A percentile compares a stretch with the other conserved stretches of the same genome.
These are phyloP conservation scores for Panthera uncia DNA, from an alignment of 2,113 vertebrate genomes.

Conservation along the genomic window DNA sequence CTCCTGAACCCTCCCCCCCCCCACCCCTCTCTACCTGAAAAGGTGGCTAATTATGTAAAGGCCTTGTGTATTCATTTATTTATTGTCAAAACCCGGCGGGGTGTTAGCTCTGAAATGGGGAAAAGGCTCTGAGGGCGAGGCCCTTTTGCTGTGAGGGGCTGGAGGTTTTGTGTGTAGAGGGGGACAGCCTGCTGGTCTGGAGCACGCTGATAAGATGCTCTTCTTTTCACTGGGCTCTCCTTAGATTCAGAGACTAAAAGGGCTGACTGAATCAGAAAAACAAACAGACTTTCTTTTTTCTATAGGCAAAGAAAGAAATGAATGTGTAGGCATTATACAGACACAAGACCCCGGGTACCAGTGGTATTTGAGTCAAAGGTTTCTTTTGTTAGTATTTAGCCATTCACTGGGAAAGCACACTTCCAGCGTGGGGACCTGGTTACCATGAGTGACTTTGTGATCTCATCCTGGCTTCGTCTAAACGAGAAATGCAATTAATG, in stretches of 20 bases:
- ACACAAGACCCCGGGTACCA: slow-evolving; percentile 86
- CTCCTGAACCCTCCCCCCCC: neutral
- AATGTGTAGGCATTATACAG: slow-evolving; percentile 86
- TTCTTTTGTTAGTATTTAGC: slow-evolving; percentile 87
- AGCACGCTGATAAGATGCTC: slow-evolving; percentile 94
- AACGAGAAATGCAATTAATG: slow-evolving; percentile 72
- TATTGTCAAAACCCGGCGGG: slow-evolving; percentile 77
- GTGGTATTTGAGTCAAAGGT: slow-evolving; percentile 85
- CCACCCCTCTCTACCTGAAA: slow-evolving; percentile 70
- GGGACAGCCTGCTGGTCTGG: slow-evolving; percentile 90
- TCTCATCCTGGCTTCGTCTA: slow-evolving; percentile 78
- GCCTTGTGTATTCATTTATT: slow-evolving; percentile 80
- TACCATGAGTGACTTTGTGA: slow-evolving; percentile 79
- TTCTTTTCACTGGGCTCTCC: slow-evolving; percentile 86
- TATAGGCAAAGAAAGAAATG: slow-evolving; percentile 84
- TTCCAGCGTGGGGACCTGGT: slow-evolving; percentile 82
- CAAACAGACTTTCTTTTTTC: slow-evolving; percentile 87
- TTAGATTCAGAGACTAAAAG: slow-evolving; percentile 86
- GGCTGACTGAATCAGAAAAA: slow-evolving; percentile 88
- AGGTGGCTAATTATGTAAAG: slow-evolving; percentile 77
- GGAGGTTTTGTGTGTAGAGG: slow-evolving; percentile 89
- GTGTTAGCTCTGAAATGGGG: slow-evolving; percentile 78
- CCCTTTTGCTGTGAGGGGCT: slow-evolving; percentile 87
- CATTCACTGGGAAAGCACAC: slow-evolving; percentile 83
- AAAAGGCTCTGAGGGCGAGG: slow-evolving; percentile 87